Conservation (phyloP, 2,113 vertebrate species). For the Myotis yumanensis region DNA sequence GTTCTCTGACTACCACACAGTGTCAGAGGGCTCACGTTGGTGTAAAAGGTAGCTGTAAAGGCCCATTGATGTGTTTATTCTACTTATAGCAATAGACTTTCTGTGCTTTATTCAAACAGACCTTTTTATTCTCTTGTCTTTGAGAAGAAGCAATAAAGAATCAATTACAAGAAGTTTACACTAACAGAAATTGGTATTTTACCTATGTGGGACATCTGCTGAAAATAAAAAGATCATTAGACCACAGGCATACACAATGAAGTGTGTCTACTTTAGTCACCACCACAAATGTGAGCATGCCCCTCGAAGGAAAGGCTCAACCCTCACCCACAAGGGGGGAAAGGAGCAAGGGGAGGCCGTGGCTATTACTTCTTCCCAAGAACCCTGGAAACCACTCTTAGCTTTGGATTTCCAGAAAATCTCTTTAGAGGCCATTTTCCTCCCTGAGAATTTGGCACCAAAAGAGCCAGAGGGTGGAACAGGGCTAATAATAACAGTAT, state of each 20-base stretch:
- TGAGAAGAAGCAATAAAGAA: conserved; percentile 47
- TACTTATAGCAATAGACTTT: not conserved
- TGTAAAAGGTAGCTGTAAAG: not conserved
- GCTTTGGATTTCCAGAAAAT: conserved; percentile 20
- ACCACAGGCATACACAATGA: not conserved
- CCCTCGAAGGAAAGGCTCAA: accelerated
- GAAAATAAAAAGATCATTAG: not conserved
- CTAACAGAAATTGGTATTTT: conserved; percentile 1
- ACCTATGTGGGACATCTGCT: not conserved
- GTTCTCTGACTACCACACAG: not conserved
- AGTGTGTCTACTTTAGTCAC: not conserved
- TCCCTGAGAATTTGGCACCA: not conserved
- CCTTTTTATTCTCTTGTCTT: conserved; percentile 21
- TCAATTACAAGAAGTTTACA: not conserved
- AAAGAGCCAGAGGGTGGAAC: not conserved
- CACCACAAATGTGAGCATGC: accelerated
- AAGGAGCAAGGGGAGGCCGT: not conserved
- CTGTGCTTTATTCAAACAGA: conserved; percentile 45
- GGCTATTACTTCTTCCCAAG: not conserved
- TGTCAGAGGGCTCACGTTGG: not conserved
- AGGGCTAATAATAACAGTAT: conserved; percentile 6
- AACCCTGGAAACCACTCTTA: not conserved
- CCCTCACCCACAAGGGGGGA: not conserved
- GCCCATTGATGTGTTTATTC: not conserved
- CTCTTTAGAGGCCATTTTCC: not conserved